Base-by-base conservation (phyloP, 2,113 vertebrate species). In the Mus pahari region DNA sequence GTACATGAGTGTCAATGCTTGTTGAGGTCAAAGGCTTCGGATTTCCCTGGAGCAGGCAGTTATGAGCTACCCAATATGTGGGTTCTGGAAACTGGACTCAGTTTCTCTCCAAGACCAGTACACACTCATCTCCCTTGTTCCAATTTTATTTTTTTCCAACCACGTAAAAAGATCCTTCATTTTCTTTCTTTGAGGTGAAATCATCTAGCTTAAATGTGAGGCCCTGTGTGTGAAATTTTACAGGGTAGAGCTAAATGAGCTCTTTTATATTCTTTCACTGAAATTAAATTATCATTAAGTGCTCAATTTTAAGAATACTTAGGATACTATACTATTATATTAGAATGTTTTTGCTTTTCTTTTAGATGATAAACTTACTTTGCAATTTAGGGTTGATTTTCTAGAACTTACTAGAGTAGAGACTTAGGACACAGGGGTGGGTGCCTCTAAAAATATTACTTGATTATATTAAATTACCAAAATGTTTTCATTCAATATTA, bases 141-240 rank as follows among this genome's bases (percentile, higher is more conserved):
- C 24, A 24, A 42, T 74, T 77, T 45, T 77, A 31, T 13, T 45
- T 28, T 77, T 77, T 78, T 78, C 26, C 50, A 50, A 16, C 26
- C 16, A 64, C 31, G 26, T 68, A 90, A 24, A 92, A 83, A 50
- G 45, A 78, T 53, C 4, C 10, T 89, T 81, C 89, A 12, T 39
- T 90, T 50, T 50, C 81, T 93, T 92, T 82, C 28, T 3, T 94
- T n/a, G 48, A 71, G 28, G 22, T 96, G 60, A 89, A 92, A 78
- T 83, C 58, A 95, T 87, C 5, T 16, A 91, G 71, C 24, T 93
- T 82, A 94, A 94, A 95, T n/a, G 87, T 70, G n/a, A 96, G n/a
- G 22, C 9, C 42, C 62, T 94, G 39, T 64, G 75, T 94, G 39
- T 64, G 75, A 92, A 79, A 92, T 90, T 90, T 88, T 12, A 94